Evolutionary conservation across 2,113 vertebrate genomes (phyloP).

Genomic region (Natator depressus): DNA sequence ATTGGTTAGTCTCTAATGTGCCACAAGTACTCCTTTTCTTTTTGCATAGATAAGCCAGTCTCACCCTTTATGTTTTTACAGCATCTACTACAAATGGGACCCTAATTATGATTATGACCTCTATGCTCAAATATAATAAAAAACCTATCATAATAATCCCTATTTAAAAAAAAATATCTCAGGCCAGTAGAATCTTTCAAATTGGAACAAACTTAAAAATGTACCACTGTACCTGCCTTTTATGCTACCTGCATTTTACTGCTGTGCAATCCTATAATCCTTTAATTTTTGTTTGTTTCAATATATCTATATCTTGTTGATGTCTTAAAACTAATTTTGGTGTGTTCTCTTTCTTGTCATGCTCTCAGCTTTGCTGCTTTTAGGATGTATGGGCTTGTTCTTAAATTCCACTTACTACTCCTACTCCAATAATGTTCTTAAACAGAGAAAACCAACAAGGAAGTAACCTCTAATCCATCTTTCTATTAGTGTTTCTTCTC

Average conservation of each 20-base stretch:
- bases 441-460: neutral
- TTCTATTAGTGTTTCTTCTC: neutral
- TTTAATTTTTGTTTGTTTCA: neutral
- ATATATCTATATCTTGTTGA: neutral
- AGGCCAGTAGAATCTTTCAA: neutral
- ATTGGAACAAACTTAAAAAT: neutral
- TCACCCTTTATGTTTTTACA: neutral
- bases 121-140: neutral
- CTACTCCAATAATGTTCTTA: neutral
- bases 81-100: neutral
- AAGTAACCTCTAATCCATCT: neutral
- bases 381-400: neutral
- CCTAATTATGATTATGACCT: neutral
- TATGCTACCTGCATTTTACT: neutral
- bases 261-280: neutral
- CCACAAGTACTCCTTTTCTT: no score
- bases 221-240: neutral
- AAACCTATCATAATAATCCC: neutral
- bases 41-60: neutral
- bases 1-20: no score
- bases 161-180: neutral
- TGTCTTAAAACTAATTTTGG: neutral
- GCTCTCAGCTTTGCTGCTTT: neutral
- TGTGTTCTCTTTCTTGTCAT: neutral
- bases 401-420: neutral